Evolutionary conservation across 2,888 invertebrate species (phyloP).

Genomic region (Perizoma flavofasciatum): DNA sequence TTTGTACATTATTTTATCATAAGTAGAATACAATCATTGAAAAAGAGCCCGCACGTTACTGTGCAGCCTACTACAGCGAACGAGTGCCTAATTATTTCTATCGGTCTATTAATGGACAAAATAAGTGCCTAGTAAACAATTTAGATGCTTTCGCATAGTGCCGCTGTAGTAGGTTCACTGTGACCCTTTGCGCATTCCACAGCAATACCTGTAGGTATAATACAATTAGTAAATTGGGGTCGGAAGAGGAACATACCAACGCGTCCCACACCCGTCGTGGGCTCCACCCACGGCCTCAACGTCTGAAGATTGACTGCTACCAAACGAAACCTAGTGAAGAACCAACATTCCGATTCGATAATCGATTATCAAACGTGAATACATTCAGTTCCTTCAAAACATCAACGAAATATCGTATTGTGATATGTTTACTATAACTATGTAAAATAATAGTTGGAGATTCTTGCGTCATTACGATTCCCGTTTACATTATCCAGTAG

Average conservation of each 20-base stretch:
- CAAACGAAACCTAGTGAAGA: conserved; percentile 7
- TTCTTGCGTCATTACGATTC: conserved; percentile 19
- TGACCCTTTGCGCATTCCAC: conserved; percentile 5
- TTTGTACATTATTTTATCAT: conserved; percentile 25
- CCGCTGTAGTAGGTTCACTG: conserved; percentile 25
- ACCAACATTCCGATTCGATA: conserved; percentile 5
- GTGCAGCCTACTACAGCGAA: conserved; percentile 27
- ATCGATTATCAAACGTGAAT: conserved; percentile 4
- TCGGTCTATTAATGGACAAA: conserved; percentile 11
- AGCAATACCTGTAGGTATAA: background rate
- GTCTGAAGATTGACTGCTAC: conserved; percentile 4
- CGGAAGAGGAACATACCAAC: conserved; percentile 3
- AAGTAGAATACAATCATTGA: conserved; percentile 22
- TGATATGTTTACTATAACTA: conserved; percentile 42
- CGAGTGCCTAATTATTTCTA: conserved; percentile 13
- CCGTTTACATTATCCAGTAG: conserved; percentile 13
- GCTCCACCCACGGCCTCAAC: too few relatives aligned
- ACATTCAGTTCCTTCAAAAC: conserved; percentile 16
- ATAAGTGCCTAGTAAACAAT: conserved; percentile 26
- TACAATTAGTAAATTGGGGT: conserved; percentile 1
- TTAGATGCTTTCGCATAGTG: conserved; percentile 18
- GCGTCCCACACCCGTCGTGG: background rate
- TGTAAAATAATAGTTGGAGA: conserved; percentile 21
- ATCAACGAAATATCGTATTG: conserved; percentile 32
- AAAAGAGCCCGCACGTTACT: conserved; percentile 24